These are phyloP conservation scores for Neotragus pygmaeus DNA, from an alignment of 2,113 vertebrate species.

Conservation along the genomic window DNA sequence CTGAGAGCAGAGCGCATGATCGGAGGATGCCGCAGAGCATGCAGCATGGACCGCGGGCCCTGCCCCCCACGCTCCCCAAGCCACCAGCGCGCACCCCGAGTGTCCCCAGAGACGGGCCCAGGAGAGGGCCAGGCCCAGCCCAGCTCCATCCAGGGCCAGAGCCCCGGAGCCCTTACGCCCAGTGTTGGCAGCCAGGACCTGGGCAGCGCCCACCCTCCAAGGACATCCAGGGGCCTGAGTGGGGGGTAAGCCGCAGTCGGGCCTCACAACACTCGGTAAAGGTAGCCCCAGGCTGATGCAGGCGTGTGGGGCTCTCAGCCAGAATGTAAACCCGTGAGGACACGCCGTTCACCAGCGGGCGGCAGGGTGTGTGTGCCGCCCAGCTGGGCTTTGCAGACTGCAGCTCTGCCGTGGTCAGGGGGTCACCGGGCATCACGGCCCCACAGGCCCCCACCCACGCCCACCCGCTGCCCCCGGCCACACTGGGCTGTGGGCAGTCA, in stretches of 20 bases:
- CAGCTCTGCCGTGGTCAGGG: neutral
- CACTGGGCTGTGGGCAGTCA: neutral
- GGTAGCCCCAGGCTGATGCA: neutral
- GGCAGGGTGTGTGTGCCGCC: accelerated
- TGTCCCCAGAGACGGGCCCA: neutral
- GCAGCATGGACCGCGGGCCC: conserved; percentile 3
- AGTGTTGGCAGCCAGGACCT: no score
- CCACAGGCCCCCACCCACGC: accelerated
- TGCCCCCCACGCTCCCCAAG: neutral
- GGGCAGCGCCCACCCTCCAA: neutral
- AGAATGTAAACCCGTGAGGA: neutral
- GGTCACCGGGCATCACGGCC: accelerated
- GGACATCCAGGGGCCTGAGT: neutral
- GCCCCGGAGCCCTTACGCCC: neutral
- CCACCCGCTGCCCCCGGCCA: neutral
- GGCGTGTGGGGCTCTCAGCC: neutral
- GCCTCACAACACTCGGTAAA: neutral
- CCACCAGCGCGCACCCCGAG: neutral
- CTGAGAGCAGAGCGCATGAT: conserved; percentile 8
- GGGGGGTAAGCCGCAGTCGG: neutral
- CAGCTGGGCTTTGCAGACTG: accelerated
- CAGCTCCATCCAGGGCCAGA: neutral
- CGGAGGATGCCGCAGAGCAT: neutral
- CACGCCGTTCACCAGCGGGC: accelerated
- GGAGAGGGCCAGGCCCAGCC: neutral